A percentile compares a stretch with the other conserved stretches of the same genome.
phyloP scores from a whole-genome alignment of 2,888 invertebrate species.

The Synergus gifuensis region DNA sequence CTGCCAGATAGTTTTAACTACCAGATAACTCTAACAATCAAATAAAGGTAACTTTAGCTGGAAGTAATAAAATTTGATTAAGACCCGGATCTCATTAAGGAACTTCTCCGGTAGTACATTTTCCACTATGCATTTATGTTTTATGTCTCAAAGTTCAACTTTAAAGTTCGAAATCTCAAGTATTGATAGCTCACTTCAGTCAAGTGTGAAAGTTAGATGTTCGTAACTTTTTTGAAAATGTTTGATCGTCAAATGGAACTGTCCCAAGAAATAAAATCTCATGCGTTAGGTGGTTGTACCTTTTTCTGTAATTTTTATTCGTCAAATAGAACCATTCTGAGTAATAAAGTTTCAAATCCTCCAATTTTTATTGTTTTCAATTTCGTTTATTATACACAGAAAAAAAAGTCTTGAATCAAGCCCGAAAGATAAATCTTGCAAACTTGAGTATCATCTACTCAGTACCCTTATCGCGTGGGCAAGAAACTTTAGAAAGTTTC shows the following conservation, averaged over 20 bases:
- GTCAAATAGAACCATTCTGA: too few species aligned
- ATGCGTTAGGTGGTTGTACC: too few species aligned
- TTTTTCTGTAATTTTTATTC: too few species aligned
- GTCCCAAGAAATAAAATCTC: too few species aligned
- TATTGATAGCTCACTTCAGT: background rate
- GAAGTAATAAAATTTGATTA: background rate
- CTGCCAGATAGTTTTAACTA: background rate
- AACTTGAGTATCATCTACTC: background rate
- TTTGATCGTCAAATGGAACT: too few species aligned
- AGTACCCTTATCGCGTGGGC: background rate
- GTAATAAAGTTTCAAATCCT: too few species aligned
- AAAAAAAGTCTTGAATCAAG: too few species aligned
- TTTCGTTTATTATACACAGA: too few species aligned
- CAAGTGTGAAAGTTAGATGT: background rate
- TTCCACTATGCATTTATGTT: background rate
- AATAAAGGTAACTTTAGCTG: background rate
- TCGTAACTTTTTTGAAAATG: too few species aligned
- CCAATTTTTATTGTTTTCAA: too few species aligned
- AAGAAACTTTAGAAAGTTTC: constrained; percentile 11
- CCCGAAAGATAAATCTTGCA: too few species aligned
- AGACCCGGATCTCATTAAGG: background rate
- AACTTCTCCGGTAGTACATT: background rate
- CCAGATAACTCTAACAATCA: background rate
- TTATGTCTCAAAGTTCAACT: background rate
- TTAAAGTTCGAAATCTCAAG: background rate